These are phyloP conservation scores for Gymnorhina tibicen DNA, from an alignment of 2,113 vertebrate species.

Conservation along the genomic window DNA sequence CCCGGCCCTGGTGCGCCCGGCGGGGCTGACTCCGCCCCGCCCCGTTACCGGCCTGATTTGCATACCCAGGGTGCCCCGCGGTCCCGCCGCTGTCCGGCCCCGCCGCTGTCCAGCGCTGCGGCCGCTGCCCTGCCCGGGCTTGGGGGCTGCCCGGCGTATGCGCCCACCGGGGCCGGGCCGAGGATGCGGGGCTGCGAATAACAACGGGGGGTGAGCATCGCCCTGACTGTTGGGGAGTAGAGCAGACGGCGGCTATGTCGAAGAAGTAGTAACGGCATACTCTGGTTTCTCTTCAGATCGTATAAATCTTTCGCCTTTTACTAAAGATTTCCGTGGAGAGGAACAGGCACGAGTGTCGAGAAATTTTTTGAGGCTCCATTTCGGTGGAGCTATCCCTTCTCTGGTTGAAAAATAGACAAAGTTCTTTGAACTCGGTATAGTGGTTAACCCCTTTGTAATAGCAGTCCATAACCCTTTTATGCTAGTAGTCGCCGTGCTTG, in stretches of 20 bases:
- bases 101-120: neutral
- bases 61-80: neutral
- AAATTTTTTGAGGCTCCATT: neutral
- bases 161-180: accelerated
- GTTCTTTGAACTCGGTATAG: too few relatives aligned
- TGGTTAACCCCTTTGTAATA: too few relatives aligned
- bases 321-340: slow-evolving; percentile 57
- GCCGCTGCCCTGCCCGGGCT: neutral
- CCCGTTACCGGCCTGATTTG: neutral
- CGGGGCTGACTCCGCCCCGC: neutral
- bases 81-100: accelerated
- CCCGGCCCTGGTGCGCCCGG: neutral
- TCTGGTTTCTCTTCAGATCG: slow-evolving; percentile 28
- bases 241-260: accelerated
- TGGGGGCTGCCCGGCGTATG: accelerated
- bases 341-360: neutral
- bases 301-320: slow-evolving; percentile 61
- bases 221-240: accelerated
- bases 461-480: too few relatives aligned
- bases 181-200: accelerated
- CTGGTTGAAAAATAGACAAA: accelerated
- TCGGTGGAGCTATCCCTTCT: accelerated
- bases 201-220: accelerated
- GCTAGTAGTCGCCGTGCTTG: accelerated
- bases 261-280: neutral